phyloP scores from a whole-genome alignment of 2,888 invertebrate genomes.

The Pseudococcus longispinus region DNA sequence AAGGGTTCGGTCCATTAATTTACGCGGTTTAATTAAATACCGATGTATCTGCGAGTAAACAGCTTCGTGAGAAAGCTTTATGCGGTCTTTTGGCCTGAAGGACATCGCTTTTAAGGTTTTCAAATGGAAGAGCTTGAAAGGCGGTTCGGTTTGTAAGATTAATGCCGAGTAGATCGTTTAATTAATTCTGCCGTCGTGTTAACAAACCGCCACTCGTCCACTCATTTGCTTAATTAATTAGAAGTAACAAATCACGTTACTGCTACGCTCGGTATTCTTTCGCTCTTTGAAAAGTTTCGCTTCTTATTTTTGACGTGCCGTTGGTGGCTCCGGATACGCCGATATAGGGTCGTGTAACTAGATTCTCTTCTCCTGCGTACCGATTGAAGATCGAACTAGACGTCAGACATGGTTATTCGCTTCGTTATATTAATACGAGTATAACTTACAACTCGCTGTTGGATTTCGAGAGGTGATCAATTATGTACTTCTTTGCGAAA shows the following conservation, averaged over 20 bases:
- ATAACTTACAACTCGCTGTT: neutral
- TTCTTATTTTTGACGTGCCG: constrained; percentile 16
- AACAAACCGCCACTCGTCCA: constrained; percentile 50
- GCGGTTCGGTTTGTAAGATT: constrained; percentile 49
- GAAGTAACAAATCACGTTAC: constrained; percentile 46
- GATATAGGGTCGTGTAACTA: neutral
- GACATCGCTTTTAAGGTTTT: constrained; percentile 50
- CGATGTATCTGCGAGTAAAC: constrained; percentile 48
- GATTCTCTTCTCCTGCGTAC: neutral
- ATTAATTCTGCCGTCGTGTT: constrained; percentile 49
- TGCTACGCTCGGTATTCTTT: neutral
- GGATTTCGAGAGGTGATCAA: neutral
- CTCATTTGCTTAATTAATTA: constrained; percentile 52
- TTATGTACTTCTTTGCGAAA: neutral
- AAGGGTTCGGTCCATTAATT: constrained; percentile 42
- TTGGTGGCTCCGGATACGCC: neutral
- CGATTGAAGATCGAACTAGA: neutral
- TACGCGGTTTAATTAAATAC: constrained; percentile 50
- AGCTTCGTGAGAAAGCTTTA: constrained; percentile 46
- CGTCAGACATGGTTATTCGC: neutral
- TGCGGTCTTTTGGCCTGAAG: constrained; percentile 48
- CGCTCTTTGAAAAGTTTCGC: constrained; percentile 19
- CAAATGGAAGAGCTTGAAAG: constrained; percentile 41
- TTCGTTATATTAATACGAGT: neutral
- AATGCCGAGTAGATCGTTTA: constrained; percentile 50